phyloP scores from a whole-genome alignment of 1,140 invertebrate genomes.

The Euwallacea fornicatus region DNA sequence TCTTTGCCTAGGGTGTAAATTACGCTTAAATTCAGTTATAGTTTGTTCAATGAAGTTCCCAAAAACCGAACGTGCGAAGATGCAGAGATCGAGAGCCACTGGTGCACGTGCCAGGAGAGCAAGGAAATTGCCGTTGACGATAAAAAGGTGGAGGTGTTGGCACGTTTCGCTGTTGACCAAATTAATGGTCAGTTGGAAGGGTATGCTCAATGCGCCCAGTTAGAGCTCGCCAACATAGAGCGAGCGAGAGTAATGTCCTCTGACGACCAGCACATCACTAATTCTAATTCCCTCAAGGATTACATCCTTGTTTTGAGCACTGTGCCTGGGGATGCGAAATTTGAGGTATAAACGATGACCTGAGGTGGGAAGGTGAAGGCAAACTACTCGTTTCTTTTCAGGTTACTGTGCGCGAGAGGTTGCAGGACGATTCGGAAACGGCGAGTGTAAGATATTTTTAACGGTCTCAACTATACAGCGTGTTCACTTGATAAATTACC shows the following conservation, averaged over 20 bases:
- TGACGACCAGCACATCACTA: conserved; percentile 50
- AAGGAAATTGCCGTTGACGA: conserved; percentile 58
- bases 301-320: conserved; percentile 69
- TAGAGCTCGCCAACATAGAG: conserved; percentile 59
- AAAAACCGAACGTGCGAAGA: conserved; percentile 71
- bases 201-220: conserved; percentile 61
- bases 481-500: no score
- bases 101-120: conserved; percentile 78
- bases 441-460: neutral
- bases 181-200: conserved; percentile 65
- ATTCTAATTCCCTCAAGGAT: conserved; percentile 59
- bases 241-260: conserved; percentile 59
- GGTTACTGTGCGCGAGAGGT: conserved; percentile 21
- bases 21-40: conserved; percentile 56
- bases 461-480: neutral
- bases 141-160: conserved; percentile 54
- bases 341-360: conserved; percentile 60
- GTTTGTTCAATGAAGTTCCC: conserved; percentile 73
- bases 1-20: neutral
- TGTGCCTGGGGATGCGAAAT: conserved; percentile 69
- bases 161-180: conserved; percentile 60
- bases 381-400: conserved; percentile 30
- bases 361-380: neutral
- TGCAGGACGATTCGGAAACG: conserved; percentile 19
- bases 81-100: conserved; percentile 77